Conservation (phyloP, 2,888 invertebrate species). For the Dendrolimus houi region DNA sequence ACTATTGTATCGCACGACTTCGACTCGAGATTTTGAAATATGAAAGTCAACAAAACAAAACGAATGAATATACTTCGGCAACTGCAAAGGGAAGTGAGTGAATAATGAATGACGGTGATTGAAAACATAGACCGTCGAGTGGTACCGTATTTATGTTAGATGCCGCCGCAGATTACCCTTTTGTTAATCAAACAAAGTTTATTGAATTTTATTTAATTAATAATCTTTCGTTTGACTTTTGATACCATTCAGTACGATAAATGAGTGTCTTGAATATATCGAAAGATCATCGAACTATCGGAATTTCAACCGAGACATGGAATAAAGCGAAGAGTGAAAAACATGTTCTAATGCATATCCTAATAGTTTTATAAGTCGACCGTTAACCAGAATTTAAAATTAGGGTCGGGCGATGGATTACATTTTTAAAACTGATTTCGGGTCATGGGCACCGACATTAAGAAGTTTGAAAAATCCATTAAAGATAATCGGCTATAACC, state of each 20-base stretch:
- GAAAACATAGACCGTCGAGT: conserved; percentile 65
- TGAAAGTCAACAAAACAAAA: conserved; percentile 72
- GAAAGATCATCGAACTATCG: too few relatives aligned
- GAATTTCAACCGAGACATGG: conserved; percentile 9
- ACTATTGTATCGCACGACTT: conserved; percentile 53
- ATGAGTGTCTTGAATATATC: too few relatives aligned
- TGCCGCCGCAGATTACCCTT: conserved; percentile 72
- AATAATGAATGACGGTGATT: conserved; percentile 72
- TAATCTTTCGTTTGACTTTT: conserved; percentile 66
- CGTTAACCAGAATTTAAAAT: conserved; percentile 41
- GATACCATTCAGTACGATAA: conserved; percentile 22
- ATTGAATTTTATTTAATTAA: conserved; percentile 73
- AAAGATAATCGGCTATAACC: conserved; percentile 65
- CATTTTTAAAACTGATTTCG: conserved; percentile 34
- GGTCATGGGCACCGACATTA: conserved; percentile 47
- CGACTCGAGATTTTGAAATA: conserved; percentile 52
- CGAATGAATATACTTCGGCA: conserved; percentile 59
- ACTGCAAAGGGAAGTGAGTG: conserved; percentile 69
- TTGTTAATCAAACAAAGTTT: conserved; percentile 72
- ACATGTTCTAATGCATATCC: conserved; percentile 28
- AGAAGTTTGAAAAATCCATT: conserved; percentile 64
- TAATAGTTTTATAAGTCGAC: conserved; percentile 33
- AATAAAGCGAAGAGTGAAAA: conserved; percentile 23
- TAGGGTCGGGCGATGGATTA: conserved; percentile 42
- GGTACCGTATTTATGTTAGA: conserved; percentile 67